These are phyloP conservation scores for Nycticebus coucang DNA, from an alignment of 2,113 vertebrate genomes.

Conservation along the genomic window DNA sequence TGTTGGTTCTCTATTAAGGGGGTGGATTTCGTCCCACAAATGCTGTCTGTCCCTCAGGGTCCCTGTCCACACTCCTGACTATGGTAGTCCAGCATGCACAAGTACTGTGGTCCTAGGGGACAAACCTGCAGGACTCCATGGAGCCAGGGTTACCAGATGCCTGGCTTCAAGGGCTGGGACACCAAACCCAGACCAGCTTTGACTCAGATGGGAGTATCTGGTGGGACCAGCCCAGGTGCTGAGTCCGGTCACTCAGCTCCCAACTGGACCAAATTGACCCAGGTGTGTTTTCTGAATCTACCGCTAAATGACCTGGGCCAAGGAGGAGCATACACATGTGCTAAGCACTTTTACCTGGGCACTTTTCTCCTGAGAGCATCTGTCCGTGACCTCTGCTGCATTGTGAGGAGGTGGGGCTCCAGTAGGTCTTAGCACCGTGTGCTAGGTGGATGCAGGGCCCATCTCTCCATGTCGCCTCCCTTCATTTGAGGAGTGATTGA, in stretches of 20 bases:
- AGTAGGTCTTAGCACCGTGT: background rate
- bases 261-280: background rate
- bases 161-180: background rate
- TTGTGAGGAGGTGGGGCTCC: background rate
- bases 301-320: background rate
- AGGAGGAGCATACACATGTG: background rate
- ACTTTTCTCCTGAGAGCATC: background rate
- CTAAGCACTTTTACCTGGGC: background rate
- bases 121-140: background rate
- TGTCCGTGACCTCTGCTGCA: no score
- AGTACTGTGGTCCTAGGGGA: background rate
- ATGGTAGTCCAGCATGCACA: background rate
- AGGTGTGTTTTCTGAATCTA: background rate
- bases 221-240: background rate
- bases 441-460: background rate
- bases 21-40: background rate
- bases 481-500: background rate
- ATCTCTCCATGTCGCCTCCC: background rate
- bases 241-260: background rate
- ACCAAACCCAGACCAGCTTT: background rate
- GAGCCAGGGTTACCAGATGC: background rate
- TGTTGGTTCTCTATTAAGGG: background rate
- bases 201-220: background rate
- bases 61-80: background rate
- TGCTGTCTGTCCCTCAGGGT: background rate